Evolutionary conservation across 1,140 invertebrate species (phyloP).

Genomic region (Atta cephalotes): DNA sequence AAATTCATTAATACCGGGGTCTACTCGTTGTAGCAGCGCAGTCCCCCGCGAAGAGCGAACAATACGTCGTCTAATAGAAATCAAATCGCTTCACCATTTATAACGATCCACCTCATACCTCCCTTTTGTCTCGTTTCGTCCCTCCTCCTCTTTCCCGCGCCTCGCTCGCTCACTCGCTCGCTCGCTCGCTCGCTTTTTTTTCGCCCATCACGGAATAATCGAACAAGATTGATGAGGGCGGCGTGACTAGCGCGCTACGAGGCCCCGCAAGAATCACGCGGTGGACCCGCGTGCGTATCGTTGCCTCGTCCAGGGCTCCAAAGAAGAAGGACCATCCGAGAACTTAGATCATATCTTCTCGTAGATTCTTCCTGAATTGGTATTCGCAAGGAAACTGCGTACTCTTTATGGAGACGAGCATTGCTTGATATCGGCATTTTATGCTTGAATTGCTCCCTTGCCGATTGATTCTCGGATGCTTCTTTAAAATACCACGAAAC

Average conservation of each 20-base stretch:
- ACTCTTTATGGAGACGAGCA: constrained; percentile 37
- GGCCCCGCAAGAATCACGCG: constrained; percentile 60
- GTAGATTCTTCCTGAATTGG: constrained; percentile 15
- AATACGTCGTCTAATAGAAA: constrained; percentile 84
- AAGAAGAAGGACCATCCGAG: neutral
- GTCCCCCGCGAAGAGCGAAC: constrained; percentile 76
- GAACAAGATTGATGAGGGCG: constrained; percentile 86
- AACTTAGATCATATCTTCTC: neutral
- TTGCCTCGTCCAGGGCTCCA: neutral
- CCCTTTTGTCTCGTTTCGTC: constrained; percentile 64
- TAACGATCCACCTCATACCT: constrained; percentile 77
- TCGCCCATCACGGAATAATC: constrained; percentile 86
- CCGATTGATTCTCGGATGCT: constrained; percentile 43
- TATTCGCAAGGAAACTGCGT: constrained; percentile 6
- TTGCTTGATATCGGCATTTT: constrained; percentile 77
- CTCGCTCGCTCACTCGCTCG: constrained; percentile 54
- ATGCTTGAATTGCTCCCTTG: constrained; percentile 64
- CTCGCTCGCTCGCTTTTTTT: constrained; percentile 77
- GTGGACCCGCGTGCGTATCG: constrained; percentile 60
- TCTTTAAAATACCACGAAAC: neutral
- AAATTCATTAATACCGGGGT: constrained; percentile 69
- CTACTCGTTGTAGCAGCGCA: constrained; percentile 34
- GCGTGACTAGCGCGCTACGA: constrained; percentile 81
- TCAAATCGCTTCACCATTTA: constrained; percentile 83
- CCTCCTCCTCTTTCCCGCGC: constrained; percentile 45